These are phyloP conservation scores for Leptinotarsa tumamoca DNA, from an alignment of 2,888 invertebrate genomes.

Conservation along the genomic window DNA sequence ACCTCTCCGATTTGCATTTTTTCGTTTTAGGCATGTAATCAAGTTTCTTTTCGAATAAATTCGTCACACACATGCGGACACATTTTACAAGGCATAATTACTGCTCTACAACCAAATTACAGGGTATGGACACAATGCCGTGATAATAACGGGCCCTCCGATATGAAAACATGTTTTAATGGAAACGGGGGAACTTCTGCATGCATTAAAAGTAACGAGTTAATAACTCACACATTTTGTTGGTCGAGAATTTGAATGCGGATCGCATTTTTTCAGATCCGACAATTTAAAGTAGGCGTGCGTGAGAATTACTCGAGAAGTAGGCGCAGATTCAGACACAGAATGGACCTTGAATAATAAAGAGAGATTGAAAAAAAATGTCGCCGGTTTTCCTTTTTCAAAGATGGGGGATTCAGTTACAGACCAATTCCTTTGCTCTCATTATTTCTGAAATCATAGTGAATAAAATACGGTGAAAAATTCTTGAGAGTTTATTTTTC, in stretches of 20 bases:
- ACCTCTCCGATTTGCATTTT: constrained; percentile 28
- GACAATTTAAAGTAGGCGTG: constrained; percentile 19
- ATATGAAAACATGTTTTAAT: constrained; percentile 21
- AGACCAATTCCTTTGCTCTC: no score
- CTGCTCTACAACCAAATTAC: constrained; percentile 32
- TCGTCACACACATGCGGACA: constrained; percentile 35
- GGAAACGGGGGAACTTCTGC: constrained; percentile 20
- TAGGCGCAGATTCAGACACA: not conserved
- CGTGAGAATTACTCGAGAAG: constrained; percentile 22
- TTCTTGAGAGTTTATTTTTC: no score
- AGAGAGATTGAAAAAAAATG: no score
- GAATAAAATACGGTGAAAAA: no score
- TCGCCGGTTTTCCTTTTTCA: no score
- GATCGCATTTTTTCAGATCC: constrained; percentile 13
- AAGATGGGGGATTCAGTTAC: no score
- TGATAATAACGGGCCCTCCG: constrained; percentile 21
- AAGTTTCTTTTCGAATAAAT: constrained; percentile 38
- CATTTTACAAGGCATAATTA: constrained; percentile 39
- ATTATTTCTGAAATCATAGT: no score
- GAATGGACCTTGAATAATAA: not conserved
- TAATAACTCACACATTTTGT: constrained; percentile 20
- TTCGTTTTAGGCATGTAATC: constrained; percentile 31
- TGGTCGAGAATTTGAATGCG: not conserved
- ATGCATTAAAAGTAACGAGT: constrained; percentile 24
- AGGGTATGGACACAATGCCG: constrained; percentile 33